Evolutionary conservation across 2,888 invertebrate species (phyloP), one percentile per base, ranked within the genome.

Genomic region (Stenichneumon culpator): DNA sequence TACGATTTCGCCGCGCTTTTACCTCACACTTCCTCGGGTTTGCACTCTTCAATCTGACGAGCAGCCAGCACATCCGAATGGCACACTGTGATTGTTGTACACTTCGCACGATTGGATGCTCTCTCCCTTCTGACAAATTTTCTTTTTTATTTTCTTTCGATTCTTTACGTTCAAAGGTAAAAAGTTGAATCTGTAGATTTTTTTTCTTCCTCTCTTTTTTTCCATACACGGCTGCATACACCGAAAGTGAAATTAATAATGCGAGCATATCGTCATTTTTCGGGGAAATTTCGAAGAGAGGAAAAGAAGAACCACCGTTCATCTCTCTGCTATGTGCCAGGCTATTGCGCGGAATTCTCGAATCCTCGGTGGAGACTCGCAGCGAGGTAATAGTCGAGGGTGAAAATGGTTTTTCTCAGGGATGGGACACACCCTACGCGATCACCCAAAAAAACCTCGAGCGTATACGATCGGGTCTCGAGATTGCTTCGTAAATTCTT

Each of bases 401-500:
- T 60, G 70, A 70, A 85, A 85, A 80, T 80, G 70, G 67, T 77
- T 77, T 77, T 77, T 25, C 75, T 52, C 19, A 63, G 25, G 54
- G 36, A 50, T 28, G 60, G 79, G 25, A 32, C 44, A 65, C 22
- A 9, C 19, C 65, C 50, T 65, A 11, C 16, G 65, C 75, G 65
- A 32, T 65, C 52, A 54, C 36, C 77, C 14, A 52, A 77, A 77
- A 77, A 77, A 77, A 19, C 67, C 77, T 39, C 52, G 67, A 52
- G 77, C 67, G 60, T 54, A 78, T 77, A 84, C 86, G 86, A 89
- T 86, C 82, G 79, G 82, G 84, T 81, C 86, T 85, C 86, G 87
- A 87, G 88, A 92, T 90, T 89, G 89, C 87, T 90, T 89, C 89
- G 89, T 87, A 91, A 91, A 90, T 92, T 89, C 91, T 91, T 90